Percentiles rank a stretch among this genome's conserved stretches.
These are phyloP conservation scores for Ariolimax columbianus DNA, from an alignment of 2,888 invertebrate species.

Conservation along the genomic window DNA sequence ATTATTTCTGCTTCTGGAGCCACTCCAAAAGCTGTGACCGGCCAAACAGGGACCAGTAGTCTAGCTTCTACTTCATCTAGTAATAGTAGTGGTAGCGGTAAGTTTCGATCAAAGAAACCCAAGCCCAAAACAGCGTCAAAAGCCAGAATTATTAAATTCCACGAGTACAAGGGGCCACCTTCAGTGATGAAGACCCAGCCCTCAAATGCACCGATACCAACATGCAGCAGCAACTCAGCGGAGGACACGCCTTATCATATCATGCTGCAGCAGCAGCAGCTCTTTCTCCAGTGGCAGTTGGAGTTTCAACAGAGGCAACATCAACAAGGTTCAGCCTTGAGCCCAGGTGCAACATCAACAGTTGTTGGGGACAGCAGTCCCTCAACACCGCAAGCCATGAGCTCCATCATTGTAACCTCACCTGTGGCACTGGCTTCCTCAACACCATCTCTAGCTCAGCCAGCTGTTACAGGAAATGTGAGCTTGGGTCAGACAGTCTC, in stretches of 20 bases:
- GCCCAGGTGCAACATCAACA: neutral
- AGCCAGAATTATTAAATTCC: conserved; percentile 94
- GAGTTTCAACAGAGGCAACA: conserved; percentile 87
- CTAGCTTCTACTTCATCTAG: conserved; percentile 20
- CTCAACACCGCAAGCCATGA: conserved; percentile 61
- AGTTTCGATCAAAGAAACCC: conserved; percentile 83
- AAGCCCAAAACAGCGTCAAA: conserved; percentile 89
- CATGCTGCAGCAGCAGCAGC: conserved; percentile 92
- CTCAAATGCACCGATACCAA: conserved; percentile 37
- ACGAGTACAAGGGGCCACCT: conserved; percentile 91
- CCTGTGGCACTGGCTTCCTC: conserved; percentile 52
- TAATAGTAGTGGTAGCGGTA: conserved; percentile 53
- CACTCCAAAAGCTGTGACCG: conserved; percentile 20
- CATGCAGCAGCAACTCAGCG: conserved; percentile 32
- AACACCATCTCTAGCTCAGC: conserved; percentile 51
- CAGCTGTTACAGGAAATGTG: conserved; percentile 14
- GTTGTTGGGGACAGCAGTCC: conserved; percentile 38
- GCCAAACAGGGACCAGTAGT: conserved; percentile 35
- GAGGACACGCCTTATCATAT: conserved; percentile 72
- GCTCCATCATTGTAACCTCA: conserved; percentile 59
- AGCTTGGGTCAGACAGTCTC: conserved; percentile 16
- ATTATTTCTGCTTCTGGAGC: conserved; percentile 21
- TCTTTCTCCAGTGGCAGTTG: conserved; percentile 91
- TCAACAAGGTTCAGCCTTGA: conserved; percentile 58
- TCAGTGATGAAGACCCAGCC: conserved; percentile 86